These are phyloP conservation scores for Petromus typicus DNA, from an alignment of 2,113 vertebrate genomes.

Conservation along the genomic window DNA sequence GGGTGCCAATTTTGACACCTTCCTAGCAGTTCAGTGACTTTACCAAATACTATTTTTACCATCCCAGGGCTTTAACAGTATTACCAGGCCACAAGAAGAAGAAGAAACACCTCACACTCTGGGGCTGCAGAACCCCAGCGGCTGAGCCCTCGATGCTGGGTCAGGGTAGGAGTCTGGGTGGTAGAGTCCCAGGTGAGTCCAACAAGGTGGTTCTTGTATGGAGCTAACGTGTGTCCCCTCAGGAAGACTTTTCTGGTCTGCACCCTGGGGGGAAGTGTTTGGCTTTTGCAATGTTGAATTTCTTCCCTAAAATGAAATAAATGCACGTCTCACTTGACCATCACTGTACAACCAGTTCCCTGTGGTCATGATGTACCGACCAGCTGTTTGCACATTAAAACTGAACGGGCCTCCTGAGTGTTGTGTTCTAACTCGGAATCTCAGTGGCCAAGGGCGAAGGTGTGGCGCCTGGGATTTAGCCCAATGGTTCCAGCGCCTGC, in stretches of 20 bases:
- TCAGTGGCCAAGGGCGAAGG: too few species aligned
- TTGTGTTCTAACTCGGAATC: not conserved
- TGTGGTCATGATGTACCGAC: not conserved
- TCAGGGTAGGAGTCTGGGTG: not conserved
- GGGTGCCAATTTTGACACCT: constrained; percentile 75
- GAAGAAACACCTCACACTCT: not conserved
- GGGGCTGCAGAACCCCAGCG: not conserved
- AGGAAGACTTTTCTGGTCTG: not conserved
- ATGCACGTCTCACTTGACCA: not conserved
- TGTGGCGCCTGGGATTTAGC: too few species aligned
- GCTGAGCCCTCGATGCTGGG: not conserved
- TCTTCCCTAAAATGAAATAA: not conserved
- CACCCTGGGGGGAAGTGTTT: not conserved
- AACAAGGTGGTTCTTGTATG: not conserved
- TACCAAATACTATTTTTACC: constrained; percentile 75
- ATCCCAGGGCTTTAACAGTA: constrained; percentile 52
- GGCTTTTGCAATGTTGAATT: not conserved
- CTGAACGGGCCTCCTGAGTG: too few species aligned
- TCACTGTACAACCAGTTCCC: fast-evolving
- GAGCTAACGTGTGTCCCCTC: not conserved
- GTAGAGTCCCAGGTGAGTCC: not conserved
- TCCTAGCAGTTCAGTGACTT: constrained; percentile 71
- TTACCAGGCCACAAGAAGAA: constrained; percentile 59
- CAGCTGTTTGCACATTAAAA: not conserved
- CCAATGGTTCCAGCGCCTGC: too few species aligned